Percentiles rank a stretch among this genome's conserved stretches.
These are phyloP conservation scores for Agraylea sexmaculata DNA, from an alignment of 1,140 invertebrate species.

Conservation along the genomic window DNA sequence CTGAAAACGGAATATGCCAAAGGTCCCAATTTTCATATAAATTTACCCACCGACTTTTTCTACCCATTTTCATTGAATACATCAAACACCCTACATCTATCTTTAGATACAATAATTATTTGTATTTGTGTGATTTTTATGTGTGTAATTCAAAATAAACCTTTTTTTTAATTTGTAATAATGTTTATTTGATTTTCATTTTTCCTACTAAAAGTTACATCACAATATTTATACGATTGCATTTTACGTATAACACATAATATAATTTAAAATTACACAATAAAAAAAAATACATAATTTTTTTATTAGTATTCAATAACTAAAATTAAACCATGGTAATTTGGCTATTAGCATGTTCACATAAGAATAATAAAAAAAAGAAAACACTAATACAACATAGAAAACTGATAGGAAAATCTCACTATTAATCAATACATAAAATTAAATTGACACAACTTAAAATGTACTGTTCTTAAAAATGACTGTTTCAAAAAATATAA, in stretches of 20 bases:
- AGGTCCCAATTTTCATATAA: slow-evolving; percentile 47
- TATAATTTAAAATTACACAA: too few relatives aligned
- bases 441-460: too few relatives aligned
- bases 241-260: slow-evolving; percentile 1
- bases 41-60: slow-evolving; percentile 57
- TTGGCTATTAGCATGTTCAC: too few relatives aligned
- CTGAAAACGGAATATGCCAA: slow-evolving; percentile 42
- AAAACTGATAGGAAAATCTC: too few relatives aligned
- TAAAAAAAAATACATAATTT: too few relatives aligned
- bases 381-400: too few relatives aligned
- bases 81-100: slow-evolving; percentile 5
- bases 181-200: slow-evolving; percentile 1
- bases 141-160: slow-evolving; percentile 5
- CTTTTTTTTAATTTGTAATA: neutral
- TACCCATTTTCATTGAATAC: slow-evolving; percentile 45
- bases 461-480: too few relatives aligned
- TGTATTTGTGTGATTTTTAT: neutral
- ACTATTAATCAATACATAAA: too few relatives aligned
- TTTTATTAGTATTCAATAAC: too few relatives aligned
- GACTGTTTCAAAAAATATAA: too few relatives aligned
- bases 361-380: too few relatives aligned
- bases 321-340: too few relatives aligned
- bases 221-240: neutral
- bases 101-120: slow-evolving; percentile 5
- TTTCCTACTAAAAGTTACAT: slow-evolving; percentile 3